Base-by-base conservation (phyloP, 2,113 vertebrate genomes). In the Halichoerus grypus region DNA sequence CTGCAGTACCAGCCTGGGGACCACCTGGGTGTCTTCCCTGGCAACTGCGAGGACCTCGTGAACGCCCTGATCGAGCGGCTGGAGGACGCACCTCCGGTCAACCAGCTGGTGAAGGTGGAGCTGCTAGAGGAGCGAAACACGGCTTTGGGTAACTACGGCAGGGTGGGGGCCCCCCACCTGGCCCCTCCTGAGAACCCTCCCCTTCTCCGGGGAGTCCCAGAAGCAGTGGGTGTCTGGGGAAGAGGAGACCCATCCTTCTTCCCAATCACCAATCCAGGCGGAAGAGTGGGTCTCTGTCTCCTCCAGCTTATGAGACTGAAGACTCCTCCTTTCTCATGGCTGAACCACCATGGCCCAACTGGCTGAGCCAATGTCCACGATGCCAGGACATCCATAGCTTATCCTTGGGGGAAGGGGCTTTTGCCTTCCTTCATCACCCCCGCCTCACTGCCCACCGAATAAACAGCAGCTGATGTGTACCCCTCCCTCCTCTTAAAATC, bases 61-160 rank as follows among this genome's bases (percentile, higher is more conserved):
- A 99, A 98, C 0, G 99, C 99, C 65, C 99, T 99, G 97, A 99
- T 99, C 0, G 99, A 99, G 76, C 99, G 99, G 94, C 99, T 99
- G 57, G 99, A 99, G 97, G 99, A 99, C 0, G 99, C 99, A 0
- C 99, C 99, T 1, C 99, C 99, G 0, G 98, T 99, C 98, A 99
- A 99, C 99, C 99, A 99, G 97, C 99, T 99, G n/a, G 98, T 99
- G 90, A 99, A 99, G 95, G 99, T 99, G 98, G 99, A 99, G 98
- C 99, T 99, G 97, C 98, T 99, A 97, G 99, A 99, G 91, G 99
- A 99, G 97, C 99, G 99, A 98, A 99, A 91, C 98, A 99, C 99
- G 0, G 99, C 99, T 71, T 97, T 99, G 94, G 99, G 99, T 99
- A 98, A 98, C 31, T 51, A 57, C 0, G 0, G 49, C 4, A 1